Evolutionary conservation across 2,888 invertebrate species (phyloP).

Genomic region (Balanococcus diminutus): DNA sequence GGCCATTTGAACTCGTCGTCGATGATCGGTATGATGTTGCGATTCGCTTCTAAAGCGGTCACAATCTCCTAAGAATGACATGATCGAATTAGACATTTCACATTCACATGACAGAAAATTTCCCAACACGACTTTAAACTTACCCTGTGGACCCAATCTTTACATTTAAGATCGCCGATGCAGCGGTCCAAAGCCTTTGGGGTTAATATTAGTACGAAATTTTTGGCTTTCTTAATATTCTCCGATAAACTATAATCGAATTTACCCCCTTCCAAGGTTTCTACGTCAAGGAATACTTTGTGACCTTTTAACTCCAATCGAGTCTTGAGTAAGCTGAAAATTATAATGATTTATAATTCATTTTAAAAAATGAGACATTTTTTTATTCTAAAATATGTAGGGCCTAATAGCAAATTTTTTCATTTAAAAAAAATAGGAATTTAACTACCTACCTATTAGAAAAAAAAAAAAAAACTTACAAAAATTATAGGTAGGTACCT

Average conservation of each 20-base stretch:
- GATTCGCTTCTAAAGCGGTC: not conserved
- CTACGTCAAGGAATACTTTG: not conserved
- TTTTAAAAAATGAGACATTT: no score
- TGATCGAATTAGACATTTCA: not conserved
- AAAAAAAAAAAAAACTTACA: no score
- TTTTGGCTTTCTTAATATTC: not conserved
- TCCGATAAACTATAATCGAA: not conserved
- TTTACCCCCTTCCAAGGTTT: not conserved
- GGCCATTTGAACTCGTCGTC: not conserved
- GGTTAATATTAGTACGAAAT: not conserved
- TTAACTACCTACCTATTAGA: no score
- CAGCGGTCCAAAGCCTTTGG: not conserved
- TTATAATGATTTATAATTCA: no score
- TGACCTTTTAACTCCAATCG: not conserved
- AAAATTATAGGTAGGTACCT: no score
- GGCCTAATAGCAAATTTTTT: no score
- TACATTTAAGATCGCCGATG: not conserved
- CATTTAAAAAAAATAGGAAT: no score
- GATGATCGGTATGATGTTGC: not conserved
- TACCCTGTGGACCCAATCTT: not conserved
- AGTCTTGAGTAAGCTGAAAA: not conserved
- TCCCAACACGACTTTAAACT: not conserved
- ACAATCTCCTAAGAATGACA: not conserved
- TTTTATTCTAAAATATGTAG: no score
- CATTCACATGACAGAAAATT: not conserved